These are phyloP conservation scores for Aradus depressus DNA, from an alignment of 2,888 invertebrate genomes.

Conservation along the genomic window DNA sequence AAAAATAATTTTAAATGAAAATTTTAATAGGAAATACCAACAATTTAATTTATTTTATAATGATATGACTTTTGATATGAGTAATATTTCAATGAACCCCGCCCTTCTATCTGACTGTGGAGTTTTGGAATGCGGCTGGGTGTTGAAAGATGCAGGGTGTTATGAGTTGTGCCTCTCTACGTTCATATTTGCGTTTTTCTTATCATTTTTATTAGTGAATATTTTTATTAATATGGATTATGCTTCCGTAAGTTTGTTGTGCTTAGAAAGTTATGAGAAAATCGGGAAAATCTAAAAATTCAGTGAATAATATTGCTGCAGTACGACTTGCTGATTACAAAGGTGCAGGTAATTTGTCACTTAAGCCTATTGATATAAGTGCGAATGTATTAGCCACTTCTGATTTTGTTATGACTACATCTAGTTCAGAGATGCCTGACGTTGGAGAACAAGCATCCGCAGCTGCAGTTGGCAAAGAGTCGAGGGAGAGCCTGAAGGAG, in stretches of 20 bases:
- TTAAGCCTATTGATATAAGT: constrained; percentile 18
- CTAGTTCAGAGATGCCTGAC: constrained; percentile 37
- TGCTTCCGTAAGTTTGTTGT: not conserved
- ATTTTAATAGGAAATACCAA: too few species aligned
- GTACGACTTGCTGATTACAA: constrained; percentile 37
- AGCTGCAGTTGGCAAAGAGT: constrained; percentile 18
- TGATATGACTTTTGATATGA: not conserved
- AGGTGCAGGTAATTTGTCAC: constrained; percentile 31
- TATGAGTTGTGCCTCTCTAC: not conserved
- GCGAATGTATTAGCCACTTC: constrained; percentile 21
- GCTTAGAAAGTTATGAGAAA: constrained; percentile 25
- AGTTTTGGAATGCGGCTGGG: constrained; percentile 9
- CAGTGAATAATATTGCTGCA: constrained; percentile 36
- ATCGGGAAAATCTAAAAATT: constrained; percentile 27
- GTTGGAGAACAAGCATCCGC: constrained; percentile 33
- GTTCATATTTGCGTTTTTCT: not conserved
- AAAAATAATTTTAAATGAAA: too few species aligned
- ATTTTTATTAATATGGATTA: not conserved
- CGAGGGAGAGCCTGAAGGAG: constrained; percentile 40
- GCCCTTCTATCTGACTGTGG: constrained; percentile 13
- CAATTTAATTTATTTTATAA: not conserved
- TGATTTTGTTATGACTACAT: constrained; percentile 25
- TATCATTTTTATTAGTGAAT: not conserved
- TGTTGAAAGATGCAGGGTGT: not conserved
- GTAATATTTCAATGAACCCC: constrained; percentile 14